phyloP scores from a whole-genome alignment of 53 echinoderm and acorn worm genomes.

The Actinopyga echinites region DNA sequence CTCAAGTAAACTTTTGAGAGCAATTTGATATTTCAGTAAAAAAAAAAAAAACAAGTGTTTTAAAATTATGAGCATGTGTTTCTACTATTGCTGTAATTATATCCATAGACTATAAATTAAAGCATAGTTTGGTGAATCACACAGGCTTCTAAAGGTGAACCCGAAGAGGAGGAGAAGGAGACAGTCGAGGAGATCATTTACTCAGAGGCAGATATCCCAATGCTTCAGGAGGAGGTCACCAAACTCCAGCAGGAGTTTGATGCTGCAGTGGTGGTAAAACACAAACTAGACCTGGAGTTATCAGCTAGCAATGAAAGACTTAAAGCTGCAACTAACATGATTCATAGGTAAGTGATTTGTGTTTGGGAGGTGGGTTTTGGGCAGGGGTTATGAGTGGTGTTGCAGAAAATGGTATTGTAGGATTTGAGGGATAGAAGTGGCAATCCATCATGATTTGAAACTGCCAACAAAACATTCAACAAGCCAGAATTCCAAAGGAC shows the following conservation, averaged over 20 bases:
- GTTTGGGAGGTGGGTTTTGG: too few species aligned
- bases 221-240: slow-evolving; percentile 78
- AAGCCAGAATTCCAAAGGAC: too few species aligned
- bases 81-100: background rate
- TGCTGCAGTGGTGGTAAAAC: slow-evolving; percentile 89
- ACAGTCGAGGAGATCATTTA: slow-evolving; percentile 76
- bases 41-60: too few species aligned
- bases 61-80: too few species aligned
- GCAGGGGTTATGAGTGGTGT: too few species aligned
- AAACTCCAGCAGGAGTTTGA: slow-evolving; percentile 88
- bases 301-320: slow-evolving; percentile 96
- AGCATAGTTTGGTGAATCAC: background rate
- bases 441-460: too few species aligned
- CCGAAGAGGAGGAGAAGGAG: slow-evolving; percentile 54
- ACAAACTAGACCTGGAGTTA: slow-evolving; percentile 86
- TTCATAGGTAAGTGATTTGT: slow-evolving; percentile 69
- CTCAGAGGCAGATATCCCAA: slow-evolving; percentile 95
- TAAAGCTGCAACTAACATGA: slow-evolving; percentile 93
- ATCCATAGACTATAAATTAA: too few species aligned
- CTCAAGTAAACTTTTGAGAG: too few species aligned
- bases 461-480: background rate
- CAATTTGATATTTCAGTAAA: too few species aligned
- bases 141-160: slow-evolving; percentile 72
- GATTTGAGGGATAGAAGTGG: too few species aligned
- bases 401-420: too few species aligned